Evolutionary conservation across 2,888 invertebrate species (phyloP).

Genomic region (Mycogona germanica): DNA sequence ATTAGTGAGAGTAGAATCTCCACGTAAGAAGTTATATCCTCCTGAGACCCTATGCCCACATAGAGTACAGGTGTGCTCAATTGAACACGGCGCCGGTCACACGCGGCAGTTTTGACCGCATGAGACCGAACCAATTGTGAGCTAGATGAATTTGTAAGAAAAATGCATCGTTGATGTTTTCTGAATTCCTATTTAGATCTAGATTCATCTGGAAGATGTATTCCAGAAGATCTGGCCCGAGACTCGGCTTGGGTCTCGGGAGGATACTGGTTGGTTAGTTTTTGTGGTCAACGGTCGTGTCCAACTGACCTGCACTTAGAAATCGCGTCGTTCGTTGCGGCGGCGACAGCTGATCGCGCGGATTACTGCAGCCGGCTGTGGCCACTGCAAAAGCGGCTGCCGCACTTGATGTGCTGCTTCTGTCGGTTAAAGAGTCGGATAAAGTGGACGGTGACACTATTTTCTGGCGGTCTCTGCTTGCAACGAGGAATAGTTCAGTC

Average conservation of each 20-base stretch:
- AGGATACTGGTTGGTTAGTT: no score
- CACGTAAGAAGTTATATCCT: no score
- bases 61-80: no score
- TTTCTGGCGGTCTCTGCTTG: no score
- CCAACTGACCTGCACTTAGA: slow-evolving; percentile 14
- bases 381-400: slow-evolving; percentile 85
- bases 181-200: not conserved
- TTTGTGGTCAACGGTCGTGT: slow-evolving; percentile 21
- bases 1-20: no score
- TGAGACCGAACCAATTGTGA: no score
- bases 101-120: no score
- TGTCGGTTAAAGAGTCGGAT: no score
- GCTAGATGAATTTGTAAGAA: not conserved
- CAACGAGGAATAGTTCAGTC: no score
- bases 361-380: slow-evolving; percentile 74
- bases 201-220: not conserved
- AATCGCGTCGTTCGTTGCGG: slow-evolving; percentile 15
- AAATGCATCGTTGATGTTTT: not conserved
- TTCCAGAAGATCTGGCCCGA: not conserved
- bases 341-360: slow-evolving; percentile 45
- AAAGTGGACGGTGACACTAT: no score
- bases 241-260: not conserved
- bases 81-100: no score
- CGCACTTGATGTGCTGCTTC: slow-evolving; percentile 74
- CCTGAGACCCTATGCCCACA: no score